Evolutionary conservation across 2,888 invertebrate genomes (phyloP), one percentile per base, ranked within the genome.

Genomic region (Miltochrista miniata): DNA sequence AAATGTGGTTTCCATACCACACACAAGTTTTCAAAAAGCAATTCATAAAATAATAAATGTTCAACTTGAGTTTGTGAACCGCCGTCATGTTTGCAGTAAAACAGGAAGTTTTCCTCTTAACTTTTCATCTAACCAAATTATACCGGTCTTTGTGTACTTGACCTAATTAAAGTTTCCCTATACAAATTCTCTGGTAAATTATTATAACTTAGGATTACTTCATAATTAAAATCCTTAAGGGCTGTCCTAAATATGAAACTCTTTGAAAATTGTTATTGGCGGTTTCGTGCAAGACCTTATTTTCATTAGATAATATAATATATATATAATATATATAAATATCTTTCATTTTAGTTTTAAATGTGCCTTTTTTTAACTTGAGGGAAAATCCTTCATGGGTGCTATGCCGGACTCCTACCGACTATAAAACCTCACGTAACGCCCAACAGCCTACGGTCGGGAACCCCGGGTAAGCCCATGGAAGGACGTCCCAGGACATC

Each of bases 81-180:
- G 48, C 24, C 11, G 13, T 37, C 40, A 30, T 30, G 29, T 31
- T 29, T 35, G 29, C 48, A 24, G 13, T 39, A 44, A 45, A 14
- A 37, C 13, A 43, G 14, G 18, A 65, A 64, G 46, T 63, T 63
- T 35, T 33, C 44, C 24, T 31, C 24, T 47, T 48, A 1, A 55
- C 57, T 67, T 63, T 56, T 46, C 33, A 45, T 46, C 40, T 40
- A 58, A 56, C 62, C 64, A 67, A 76, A 76, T 76, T 69, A 70
- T 62, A 48, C 55, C 57, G 56, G 57, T 67, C 74, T 76, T 79
- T 81, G 77, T 85, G 70, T 79, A 78, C 77, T 69, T 72, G 58
- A 72, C 74, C 77, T 83, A 81, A 87, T 87, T 86, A 79, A 83
- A 82, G 74, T 82, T 81, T 74, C 66, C 76, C 64, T 68, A 56